Evolutionary conservation across 1,140 invertebrate genomes (phyloP), one percentile per base, ranked within the genome.

Genomic region (Drosophila pallidifrons): DNA sequence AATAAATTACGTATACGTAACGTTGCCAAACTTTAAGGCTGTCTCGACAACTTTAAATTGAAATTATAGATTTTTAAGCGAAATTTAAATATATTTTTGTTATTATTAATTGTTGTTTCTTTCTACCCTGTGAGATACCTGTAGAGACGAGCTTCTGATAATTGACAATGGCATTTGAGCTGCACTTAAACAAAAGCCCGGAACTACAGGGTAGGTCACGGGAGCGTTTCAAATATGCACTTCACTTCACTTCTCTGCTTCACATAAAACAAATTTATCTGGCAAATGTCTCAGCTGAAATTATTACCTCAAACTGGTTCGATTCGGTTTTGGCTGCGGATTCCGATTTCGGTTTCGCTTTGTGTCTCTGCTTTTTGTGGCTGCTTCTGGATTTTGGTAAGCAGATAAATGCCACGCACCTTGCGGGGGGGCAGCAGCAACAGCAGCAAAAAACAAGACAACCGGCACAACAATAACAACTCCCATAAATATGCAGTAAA

Each of bases 191-290:
- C 97, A 98, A 98, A 98, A 98, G 97, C 97, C 97, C 97, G 97
- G 97, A 98, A 98, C 97, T 98, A 98, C 97, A 98, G 97, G 97
- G 97, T 98, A 98, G 97, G 97, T 98, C 97, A 98, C 97, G 96
- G 96, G 96, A 96, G 96, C 95, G 95, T 95, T 95, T 70, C 74
- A 54, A 4, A 5, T 43, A 16, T 43, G 2, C 32, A 57, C 51
- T 43, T 20, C 32, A 45, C 25, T 58, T 25, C 15, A 16, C 54
- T 13, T 30, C 2, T 54, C 6, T 25, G 16, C 1, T 32, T 8
- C 30, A 54, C 47, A 66, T 76, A 76, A 76, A 72, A 66, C 74
- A 66, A 15, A 61, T 57, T 66, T 52, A 60, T 76, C 73, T 71
- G 67, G 73, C 52, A 65, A 75, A 59, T 65, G 73, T 74, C 52